Evolutionary conservation across 2,888 invertebrate species (phyloP).

Genomic region (Eristalis arbustorum): DNA sequence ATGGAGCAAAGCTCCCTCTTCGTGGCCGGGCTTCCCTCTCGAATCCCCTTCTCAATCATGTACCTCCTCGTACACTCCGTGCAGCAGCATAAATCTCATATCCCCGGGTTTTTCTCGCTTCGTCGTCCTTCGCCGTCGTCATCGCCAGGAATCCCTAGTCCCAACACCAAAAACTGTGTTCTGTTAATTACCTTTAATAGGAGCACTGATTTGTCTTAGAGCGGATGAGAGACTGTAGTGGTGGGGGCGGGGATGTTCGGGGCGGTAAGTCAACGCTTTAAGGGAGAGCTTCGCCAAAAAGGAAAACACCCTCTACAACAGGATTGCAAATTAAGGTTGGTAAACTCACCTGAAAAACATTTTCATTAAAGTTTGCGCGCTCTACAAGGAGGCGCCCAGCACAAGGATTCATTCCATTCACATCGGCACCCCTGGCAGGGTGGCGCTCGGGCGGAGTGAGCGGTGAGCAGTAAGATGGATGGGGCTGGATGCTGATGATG

Average conservation of each 20-base stretch:
- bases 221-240: constrained; percentile 9
- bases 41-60: constrained; percentile 26
- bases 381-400: constrained; percentile 18
- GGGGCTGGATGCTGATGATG: constrained; percentile 19
- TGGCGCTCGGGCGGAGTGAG: constrained; percentile 24
- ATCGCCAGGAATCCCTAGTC: background rate
- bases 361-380: constrained; percentile 63
- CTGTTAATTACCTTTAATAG: constrained; percentile 70
- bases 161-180: constrained; percentile 57
- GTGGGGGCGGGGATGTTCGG: background rate
- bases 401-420: constrained; percentile 47
- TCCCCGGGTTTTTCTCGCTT: background rate
- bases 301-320: constrained; percentile 15
- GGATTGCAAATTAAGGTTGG: constrained; percentile 59
- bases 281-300: constrained; percentile 25
- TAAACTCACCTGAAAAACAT: constrained; percentile 70
- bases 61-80: background rate
- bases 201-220: constrained; percentile 67
- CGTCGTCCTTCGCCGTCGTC: background rate
- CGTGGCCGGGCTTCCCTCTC: background rate
- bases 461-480: background rate
- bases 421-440: constrained; percentile 34
- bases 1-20: background rate
- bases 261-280: constrained; percentile 44
- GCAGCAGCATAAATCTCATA: background rate